Conservation (phyloP, 2,797 vertebrate genomes). For the Squalus acanthias region DNA sequence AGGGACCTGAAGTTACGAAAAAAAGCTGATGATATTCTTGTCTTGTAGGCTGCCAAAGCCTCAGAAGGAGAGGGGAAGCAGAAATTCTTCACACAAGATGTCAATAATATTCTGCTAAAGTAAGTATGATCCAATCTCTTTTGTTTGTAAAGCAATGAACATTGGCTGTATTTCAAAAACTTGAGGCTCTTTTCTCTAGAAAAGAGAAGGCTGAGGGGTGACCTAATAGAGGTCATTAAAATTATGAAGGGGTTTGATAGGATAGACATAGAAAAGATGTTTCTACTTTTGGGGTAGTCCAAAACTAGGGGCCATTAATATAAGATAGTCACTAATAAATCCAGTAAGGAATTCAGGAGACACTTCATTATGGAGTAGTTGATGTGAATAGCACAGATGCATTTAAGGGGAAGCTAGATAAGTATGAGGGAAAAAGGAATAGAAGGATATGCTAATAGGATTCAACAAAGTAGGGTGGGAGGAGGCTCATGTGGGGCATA, state of each 20-base stretch:
- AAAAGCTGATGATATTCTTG: conserved; percentile 20
- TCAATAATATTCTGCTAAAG: conserved; percentile 81
- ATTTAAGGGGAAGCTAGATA: not conserved
- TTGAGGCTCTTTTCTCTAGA: not conserved
- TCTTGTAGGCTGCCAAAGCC: conserved; percentile 67
- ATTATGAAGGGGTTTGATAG: not conserved
- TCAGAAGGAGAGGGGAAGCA: conserved; percentile 76
- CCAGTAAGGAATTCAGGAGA: not conserved
- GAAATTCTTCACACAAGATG: conserved; percentile 80
- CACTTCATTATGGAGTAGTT: not conserved
- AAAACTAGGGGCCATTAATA: not conserved
- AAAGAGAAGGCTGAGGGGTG: not conserved
- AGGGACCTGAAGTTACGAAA: conserved; percentile 16
- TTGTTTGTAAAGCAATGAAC: not conserved
- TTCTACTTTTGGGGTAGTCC: not conserved
- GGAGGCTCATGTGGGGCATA: not conserved
- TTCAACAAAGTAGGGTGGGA: not conserved
- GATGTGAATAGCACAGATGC: not conserved
- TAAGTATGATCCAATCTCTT: conserved; percentile 57
- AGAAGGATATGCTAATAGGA: not conserved
- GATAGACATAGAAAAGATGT: not conserved
- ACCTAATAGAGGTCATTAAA: not conserved
- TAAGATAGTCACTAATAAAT: not conserved
- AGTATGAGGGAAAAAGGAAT: not conserved
- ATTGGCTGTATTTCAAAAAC: not conserved